phyloP scores from a whole-genome alignment of 2,888 invertebrate species.

The Tillus elongatus region DNA sequence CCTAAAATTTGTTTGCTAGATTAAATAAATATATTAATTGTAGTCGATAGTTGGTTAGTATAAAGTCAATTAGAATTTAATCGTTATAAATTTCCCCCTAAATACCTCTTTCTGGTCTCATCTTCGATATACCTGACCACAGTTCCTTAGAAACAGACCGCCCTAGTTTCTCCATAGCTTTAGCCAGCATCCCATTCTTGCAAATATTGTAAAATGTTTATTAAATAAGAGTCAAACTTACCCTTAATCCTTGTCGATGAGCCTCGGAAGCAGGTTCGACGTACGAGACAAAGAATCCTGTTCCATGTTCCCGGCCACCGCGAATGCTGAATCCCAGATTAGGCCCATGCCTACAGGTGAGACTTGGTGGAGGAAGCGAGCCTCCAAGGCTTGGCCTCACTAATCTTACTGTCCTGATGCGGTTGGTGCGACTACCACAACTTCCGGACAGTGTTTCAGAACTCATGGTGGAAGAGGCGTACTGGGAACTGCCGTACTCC shows the following conservation, averaged over 20 bases:
- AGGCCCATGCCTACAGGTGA: constrained; percentile 49
- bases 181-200: too few relatives aligned
- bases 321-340: constrained; percentile 75
- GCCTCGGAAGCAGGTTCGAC: constrained; percentile 84
- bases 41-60: too few relatives aligned
- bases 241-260: constrained; percentile 75
- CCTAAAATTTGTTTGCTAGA: too few relatives aligned
- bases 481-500: constrained; percentile 30
- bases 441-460: constrained; percentile 41
- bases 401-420: constrained; percentile 51
- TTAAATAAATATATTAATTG: too few relatives aligned
- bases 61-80: too few relatives aligned
- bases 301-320: constrained; percentile 83
- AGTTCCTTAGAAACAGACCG: too few relatives aligned
- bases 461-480: constrained; percentile 35
- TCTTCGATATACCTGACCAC: too few relatives aligned
- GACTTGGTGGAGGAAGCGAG: constrained; percentile 39
- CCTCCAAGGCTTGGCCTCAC: constrained; percentile 37
- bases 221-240: too few relatives aligned
- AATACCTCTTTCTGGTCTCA: too few relatives aligned
- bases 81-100: too few relatives aligned
- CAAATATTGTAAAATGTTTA: too few relatives aligned
- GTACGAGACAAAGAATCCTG: constrained; percentile 85
- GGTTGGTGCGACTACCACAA: constrained; percentile 45
- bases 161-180: too few relatives aligned